Base-by-base conservation (phyloP, 2,797 vertebrate genomes). In the Danio aesculapii region DNA sequence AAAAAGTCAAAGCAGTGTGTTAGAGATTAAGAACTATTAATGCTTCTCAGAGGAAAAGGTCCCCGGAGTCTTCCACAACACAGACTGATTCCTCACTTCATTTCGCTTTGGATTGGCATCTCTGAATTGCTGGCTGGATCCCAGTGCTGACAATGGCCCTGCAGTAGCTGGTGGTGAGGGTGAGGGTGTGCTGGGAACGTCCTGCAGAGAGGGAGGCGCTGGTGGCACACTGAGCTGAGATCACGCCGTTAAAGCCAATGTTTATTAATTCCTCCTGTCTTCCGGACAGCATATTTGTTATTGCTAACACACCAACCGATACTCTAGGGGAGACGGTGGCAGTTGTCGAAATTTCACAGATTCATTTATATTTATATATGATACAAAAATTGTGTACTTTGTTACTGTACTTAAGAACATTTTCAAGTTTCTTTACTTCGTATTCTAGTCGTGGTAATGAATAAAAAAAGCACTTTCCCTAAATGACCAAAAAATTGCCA, bases 191-290 rank as follows among this genome's bases (percentile, higher is more conserved):
- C 71, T 79, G 66, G 68, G 70, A 80, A 76, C 12, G n/a, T 73
- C 59, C 84, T 73, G 55, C 1, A 7, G 84, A 73, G 72, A 71
- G 17, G 58, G 71, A 58, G 53, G 13, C 30, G 1, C 61, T 61
- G 47, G 44, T 61, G 47, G n/a, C 59, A 59, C 58, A 57, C 61
- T 13, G 66, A 67, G 75, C 53, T 67, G 49, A 63, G 62, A 72
- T 74, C 74, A 47, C 50, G 44, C 30, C 41, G 49, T 39, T 64
- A 78, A 81, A 53, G 75, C 59, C 43, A 77, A 81, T 78, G 66
- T 86, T 86, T 77, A 67, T 66, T 62, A 76, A 71, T 81, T 47
- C 46, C 17, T 76, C 12, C 57, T 43, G 59, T 59, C 44, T 30
- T 14, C 64, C 30, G 58, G 44, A 62, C 41, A 75, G 70, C 8